phyloP scores from a whole-genome alignment of 1,140 invertebrate species.

The Mizuhopecten yessoensis region DNA sequence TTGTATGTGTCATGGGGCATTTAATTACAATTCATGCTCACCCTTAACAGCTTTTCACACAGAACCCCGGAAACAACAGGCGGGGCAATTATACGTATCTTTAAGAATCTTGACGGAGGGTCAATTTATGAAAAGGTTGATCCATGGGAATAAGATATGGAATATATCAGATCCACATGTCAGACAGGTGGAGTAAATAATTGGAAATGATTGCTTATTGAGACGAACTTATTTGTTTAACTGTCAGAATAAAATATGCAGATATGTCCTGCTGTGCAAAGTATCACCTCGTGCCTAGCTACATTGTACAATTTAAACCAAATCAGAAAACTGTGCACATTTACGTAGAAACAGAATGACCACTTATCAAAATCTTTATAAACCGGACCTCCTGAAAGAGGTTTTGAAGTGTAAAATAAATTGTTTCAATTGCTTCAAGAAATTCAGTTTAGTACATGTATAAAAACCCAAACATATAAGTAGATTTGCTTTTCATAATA shows the following conservation, averaged over 20 bases:
- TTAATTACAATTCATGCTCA: constrained; percentile 4
- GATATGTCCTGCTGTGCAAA: no score
- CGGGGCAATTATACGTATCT: not conserved
- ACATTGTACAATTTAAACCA: not conserved
- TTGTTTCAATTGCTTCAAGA: no score
- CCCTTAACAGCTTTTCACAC: not conserved
- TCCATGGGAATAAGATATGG: not conserved
- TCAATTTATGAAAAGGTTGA: constrained; percentile 12
- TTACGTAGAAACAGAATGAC: not conserved
- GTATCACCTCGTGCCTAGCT: not conserved
- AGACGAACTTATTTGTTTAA: not conserved
- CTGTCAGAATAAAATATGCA: not conserved
- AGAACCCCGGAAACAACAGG: constrained; percentile 15
- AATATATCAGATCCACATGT: not conserved
- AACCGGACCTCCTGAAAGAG: not conserved
- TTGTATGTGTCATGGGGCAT: not conserved
- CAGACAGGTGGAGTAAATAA: constrained; percentile 23
- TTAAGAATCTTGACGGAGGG: constrained; percentile 6
- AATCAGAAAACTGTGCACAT: not conserved
- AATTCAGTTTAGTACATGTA: no score
- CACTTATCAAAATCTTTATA: not conserved
- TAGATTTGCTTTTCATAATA: no score
- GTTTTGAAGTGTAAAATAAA: no score
- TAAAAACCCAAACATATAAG: no score
- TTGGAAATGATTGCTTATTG: not conserved